Conservation (phyloP, 2,888 invertebrate species). For the Bembecia ichneumoniformis region DNA sequence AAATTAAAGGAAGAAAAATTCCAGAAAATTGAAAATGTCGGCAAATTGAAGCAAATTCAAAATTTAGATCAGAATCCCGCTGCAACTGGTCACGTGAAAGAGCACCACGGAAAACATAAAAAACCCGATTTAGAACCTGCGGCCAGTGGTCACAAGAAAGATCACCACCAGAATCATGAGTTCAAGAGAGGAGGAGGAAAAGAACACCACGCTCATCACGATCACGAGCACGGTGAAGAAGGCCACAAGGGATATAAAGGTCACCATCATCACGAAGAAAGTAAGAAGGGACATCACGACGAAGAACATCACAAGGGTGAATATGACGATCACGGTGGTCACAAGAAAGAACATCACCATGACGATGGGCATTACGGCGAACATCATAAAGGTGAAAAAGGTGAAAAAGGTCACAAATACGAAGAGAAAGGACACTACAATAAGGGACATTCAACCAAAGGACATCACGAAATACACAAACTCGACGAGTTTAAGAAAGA, state of each 20-base stretch:
- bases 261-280: slow-evolving; percentile 77
- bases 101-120: slow-evolving; percentile 52
- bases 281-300: slow-evolving; percentile 81
- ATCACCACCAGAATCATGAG: slow-evolving; percentile 55
- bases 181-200: slow-evolving; percentile 77
- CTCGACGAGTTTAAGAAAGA: slow-evolving; percentile 89
- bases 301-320: slow-evolving; percentile 76
- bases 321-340: slow-evolving; percentile 74
- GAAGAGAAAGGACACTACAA: slow-evolving; percentile 82
- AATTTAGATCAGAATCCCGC: slow-evolving; percentile 46
- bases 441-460: slow-evolving; percentile 89
- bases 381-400: slow-evolving; percentile 77
- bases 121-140: slow-evolving; percentile 44
- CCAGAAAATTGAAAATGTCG: slow-evolving; percentile 10
- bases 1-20: slow-evolving; percentile 16
- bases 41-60: slow-evolving; percentile 17
- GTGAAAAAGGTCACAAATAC: slow-evolving; percentile 77
- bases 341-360: slow-evolving; percentile 76
- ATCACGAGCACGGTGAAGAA: slow-evolving; percentile 77
- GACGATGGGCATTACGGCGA: slow-evolving; percentile 76
- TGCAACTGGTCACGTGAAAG: slow-evolving; percentile 62
- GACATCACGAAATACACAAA: slow-evolving; percentile 88
- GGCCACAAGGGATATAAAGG: slow-evolving; percentile 81
- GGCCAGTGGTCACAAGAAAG: slow-evolving; percentile 62
- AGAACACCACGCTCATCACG: slow-evolving; percentile 76